Evolutionary conservation across 2,888 invertebrate species (phyloP).

Genomic region (Heliconius erato): DNA sequence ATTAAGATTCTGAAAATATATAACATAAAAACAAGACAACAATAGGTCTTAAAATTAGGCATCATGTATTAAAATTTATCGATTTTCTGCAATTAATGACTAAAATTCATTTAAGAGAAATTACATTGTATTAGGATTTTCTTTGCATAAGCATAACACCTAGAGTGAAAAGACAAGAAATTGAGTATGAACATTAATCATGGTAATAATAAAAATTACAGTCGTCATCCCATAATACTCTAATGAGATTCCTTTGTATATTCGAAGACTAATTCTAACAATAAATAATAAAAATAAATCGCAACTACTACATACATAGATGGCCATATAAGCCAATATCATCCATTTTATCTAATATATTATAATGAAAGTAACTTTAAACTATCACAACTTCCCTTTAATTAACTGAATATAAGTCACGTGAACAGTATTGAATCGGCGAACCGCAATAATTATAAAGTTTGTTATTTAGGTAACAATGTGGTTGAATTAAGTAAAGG

Average conservation of each 20-base stretch:
- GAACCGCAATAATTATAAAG: conserved; percentile 52
- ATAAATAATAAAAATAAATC: neutral
- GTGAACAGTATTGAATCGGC: conserved; percentile 49
- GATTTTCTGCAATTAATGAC: no score
- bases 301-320: neutral
- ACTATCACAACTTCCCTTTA: conserved; percentile 46
- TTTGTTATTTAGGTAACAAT: conserved; percentile 51
- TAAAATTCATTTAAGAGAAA: no score
- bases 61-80: no score
- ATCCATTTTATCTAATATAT: conserved; percentile 50
- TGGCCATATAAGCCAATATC: neutral
- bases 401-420: conserved; percentile 51
- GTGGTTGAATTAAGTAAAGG: conserved; percentile 47
- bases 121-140: no score
- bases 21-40: no score
- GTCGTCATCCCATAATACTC: neutral
- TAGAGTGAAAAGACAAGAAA: neutral
- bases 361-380: conserved; percentile 40
- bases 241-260: neutral
- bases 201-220: neutral
- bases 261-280: neutral
- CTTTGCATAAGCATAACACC: no score
- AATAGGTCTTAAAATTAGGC: no score
- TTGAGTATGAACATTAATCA: neutral
- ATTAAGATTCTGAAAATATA: no score